A percentile compares a stretch with the other conserved stretches of the same genome.
phyloP scores from a whole-genome alignment of 2,888 invertebrate species.

The Drosophila peninsularis region DNA sequence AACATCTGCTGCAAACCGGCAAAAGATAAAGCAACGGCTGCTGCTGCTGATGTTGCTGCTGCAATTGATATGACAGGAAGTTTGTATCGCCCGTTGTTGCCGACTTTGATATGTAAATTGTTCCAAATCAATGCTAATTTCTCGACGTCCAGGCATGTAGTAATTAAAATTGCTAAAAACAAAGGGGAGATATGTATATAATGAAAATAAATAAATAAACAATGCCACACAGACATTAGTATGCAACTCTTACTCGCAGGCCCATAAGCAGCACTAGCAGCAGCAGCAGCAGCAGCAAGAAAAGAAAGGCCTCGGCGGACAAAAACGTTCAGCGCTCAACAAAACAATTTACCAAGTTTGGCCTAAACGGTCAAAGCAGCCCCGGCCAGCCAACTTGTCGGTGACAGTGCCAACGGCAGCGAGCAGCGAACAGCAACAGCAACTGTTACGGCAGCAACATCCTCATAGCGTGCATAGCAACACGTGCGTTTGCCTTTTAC shows the following conservation, averaged over 20 bases:
- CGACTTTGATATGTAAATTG: slow-evolving; percentile 77
- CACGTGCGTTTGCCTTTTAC: slow-evolving; percentile 82
- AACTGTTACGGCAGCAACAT: slow-evolving; percentile 81
- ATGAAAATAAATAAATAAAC: slow-evolving; percentile 26
- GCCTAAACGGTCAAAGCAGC: slow-evolving; percentile 74
- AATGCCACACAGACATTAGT: slow-evolving; percentile 66
- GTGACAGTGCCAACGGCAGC: slow-evolving; percentile 56
- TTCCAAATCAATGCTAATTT: slow-evolving; percentile 74
- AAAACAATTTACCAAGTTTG: slow-evolving; percentile 84
- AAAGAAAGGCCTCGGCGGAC: slow-evolving; percentile 67
- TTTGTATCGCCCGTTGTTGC: slow-evolving; percentile 38
- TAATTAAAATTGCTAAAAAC: slow-evolving; percentile 69
- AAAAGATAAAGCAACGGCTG: slow-evolving; percentile 50
- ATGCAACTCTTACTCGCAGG: slow-evolving; percentile 82
- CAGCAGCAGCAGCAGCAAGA: slow-evolving; percentile 58
- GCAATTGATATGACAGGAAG: slow-evolving; percentile 50
- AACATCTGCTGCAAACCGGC: slow-evolving; percentile 66
- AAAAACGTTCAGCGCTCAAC: slow-evolving; percentile 58
- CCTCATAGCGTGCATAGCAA: slow-evolving; percentile 82
- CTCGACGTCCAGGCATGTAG: slow-evolving; percentile 43
- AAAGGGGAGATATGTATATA: background rate
- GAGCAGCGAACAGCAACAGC: slow-evolving; percentile 42
- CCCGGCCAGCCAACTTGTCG: slow-evolving; percentile 55
- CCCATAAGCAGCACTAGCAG: slow-evolving; percentile 42
- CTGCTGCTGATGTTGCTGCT: slow-evolving; percentile 31